A percentile compares a stretch with the other conserved stretches of the same genome.
Conservation (phyloP, 2,888 invertebrate genomes). For the Acrobasis repandana region DNA sequence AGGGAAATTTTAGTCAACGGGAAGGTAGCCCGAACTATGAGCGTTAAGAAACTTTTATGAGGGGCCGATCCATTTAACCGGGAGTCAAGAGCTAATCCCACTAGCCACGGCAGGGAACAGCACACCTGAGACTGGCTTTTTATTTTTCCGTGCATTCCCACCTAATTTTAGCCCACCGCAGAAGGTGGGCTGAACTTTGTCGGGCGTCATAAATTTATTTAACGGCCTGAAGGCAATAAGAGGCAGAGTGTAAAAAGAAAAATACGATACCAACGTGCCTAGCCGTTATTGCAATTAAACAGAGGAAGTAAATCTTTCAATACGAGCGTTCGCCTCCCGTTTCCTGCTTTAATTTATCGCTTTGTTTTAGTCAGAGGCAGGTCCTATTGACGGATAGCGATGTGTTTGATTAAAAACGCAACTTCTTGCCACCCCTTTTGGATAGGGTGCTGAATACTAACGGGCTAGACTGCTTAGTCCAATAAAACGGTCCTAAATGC, state of each 20-base stretch:
- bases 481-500: slow-evolving; percentile 25
- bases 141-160: slow-evolving; percentile 77
- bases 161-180: slow-evolving; percentile 74
- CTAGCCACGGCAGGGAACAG: slow-evolving; percentile 56
- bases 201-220: slow-evolving; percentile 83
- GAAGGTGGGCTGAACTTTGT: slow-evolving; percentile 81
- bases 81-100: slow-evolving; percentile 77
- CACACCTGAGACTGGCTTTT: slow-evolving; percentile 78
- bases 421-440: slow-evolving; percentile 65
- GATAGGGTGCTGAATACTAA: slow-evolving; percentile 48
- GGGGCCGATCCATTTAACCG: slow-evolving; percentile 72
- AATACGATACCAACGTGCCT: slow-evolving; percentile 83
- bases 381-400: slow-evolving; percentile 79
- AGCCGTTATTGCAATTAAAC: slow-evolving; percentile 84
- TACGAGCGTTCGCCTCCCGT: slow-evolving; percentile 79
- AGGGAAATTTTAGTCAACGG: slow-evolving; percentile 66
- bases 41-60: slow-evolving; percentile 80
- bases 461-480: slow-evolving; percentile 23
- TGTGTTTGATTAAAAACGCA: slow-evolving; percentile 80
- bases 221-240: slow-evolving; percentile 82
- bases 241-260: slow-evolving; percentile 82
- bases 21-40: slow-evolving; percentile 68
- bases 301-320: slow-evolving; percentile 83
- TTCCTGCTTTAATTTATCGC: slow-evolving; percentile 80
- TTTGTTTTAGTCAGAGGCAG: slow-evolving; percentile 79